Evolutionary conservation across 1,140 invertebrate genomes (phyloP).

Genomic region (Chymomyza costata): DNA sequence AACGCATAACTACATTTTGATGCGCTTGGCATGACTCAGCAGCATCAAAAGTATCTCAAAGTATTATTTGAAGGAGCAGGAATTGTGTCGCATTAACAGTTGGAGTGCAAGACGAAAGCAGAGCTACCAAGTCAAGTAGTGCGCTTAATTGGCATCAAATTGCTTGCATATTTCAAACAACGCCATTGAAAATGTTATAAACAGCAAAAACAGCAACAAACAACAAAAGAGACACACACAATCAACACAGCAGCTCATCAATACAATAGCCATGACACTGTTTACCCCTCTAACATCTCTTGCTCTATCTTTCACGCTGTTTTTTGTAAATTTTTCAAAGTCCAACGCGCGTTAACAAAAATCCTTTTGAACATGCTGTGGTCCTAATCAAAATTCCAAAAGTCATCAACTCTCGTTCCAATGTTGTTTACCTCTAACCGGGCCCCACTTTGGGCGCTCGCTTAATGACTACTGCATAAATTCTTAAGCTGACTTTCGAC

Average conservation of each 20-base stretch:
- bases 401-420: constrained; percentile 56
- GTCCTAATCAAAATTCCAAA: constrained; percentile 73
- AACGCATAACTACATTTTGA: too few relatives aligned
- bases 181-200: constrained; percentile 3
- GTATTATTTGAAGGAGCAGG: too few relatives aligned
- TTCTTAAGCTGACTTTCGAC: constrained; percentile 53
- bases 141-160: constrained; percentile 69
- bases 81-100: too few relatives aligned
- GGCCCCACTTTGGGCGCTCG: constrained; percentile 40
- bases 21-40: too few relatives aligned
- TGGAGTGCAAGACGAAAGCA: too few relatives aligned
- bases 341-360: constrained; percentile 69
- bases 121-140: constrained; percentile 2
- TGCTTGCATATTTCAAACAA: constrained; percentile 59
- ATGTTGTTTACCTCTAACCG: too few relatives aligned
- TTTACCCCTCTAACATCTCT: constrained; percentile 4
- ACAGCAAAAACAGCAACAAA: constrained; percentile 30
- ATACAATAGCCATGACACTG: constrained; percentile 57
- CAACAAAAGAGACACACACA: constrained; percentile 2
- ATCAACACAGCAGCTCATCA: constrained; percentile 40
- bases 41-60: too few relatives aligned
- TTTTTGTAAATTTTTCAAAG: constrained; percentile 60
- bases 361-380: constrained; percentile 72
- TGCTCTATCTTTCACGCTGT: not conserved
- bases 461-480: constrained; percentile 66